Percentiles rank a stretch among this genome's conserved stretches.
Evolutionary conservation across 2,888 invertebrate genomes (phyloP).

Genomic region (Campoletis raptor): DNA sequence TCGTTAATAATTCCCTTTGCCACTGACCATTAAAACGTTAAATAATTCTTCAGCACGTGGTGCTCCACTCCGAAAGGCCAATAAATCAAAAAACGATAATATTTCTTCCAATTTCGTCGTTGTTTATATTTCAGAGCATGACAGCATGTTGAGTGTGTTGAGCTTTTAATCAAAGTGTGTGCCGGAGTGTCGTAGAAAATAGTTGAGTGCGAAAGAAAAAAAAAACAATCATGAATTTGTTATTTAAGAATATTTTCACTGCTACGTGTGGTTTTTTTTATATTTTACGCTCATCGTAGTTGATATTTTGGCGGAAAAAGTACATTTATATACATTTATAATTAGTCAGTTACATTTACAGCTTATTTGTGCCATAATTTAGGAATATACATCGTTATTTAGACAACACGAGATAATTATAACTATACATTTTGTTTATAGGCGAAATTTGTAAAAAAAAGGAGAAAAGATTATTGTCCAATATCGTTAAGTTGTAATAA

Average conservation of each 20-base stretch:
- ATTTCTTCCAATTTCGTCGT: background rate
- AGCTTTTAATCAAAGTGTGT: constrained; percentile 52
- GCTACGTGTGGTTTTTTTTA: constrained; percentile 22
- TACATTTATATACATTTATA: constrained; percentile 23
- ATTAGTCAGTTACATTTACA: constrained; percentile 25
- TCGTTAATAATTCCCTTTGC: background rate
- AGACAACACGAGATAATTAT: constrained; percentile 36
- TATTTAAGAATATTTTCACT: constrained; percentile 22
- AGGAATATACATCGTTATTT: constrained; percentile 21
- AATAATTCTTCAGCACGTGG: constrained; percentile 14
- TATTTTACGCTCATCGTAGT: constrained; percentile 26
- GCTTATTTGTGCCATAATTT: constrained; percentile 57
- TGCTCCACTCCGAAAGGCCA: constrained; percentile 21
- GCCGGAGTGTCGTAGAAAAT: constrained; percentile 44
- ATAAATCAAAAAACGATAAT: background rate
- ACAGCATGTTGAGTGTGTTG: constrained; percentile 60
- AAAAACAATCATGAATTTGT: background rate
- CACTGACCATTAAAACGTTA: background rate
- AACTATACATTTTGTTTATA: constrained; percentile 39
- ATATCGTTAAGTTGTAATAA: constrained; percentile 40
- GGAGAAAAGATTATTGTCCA: constrained; percentile 23
- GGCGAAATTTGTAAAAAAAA: constrained; percentile 29
- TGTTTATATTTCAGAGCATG: constrained; percentile 51
- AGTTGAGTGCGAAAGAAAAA: constrained; percentile 10
- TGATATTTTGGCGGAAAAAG: constrained; percentile 21